Evolutionary conservation across 2,888 invertebrate species (phyloP).

Genomic region (Acleris emargana): DNA sequence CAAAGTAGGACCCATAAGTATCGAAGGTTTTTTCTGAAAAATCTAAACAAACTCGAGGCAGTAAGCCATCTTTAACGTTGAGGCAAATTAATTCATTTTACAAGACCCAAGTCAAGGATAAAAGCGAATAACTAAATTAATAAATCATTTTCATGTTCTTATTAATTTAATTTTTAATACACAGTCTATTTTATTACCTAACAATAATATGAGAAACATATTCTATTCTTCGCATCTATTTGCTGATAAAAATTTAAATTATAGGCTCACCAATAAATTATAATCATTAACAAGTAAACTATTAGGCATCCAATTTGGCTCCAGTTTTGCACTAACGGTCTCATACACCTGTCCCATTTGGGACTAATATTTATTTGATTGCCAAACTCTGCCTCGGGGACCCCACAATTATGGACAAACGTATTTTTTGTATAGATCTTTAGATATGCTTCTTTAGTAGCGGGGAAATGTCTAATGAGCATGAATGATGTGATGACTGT

Average conservation of each 20-base stretch:
- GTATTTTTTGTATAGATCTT: constrained; percentile 44
- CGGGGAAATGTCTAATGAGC: constrained; percentile 11
- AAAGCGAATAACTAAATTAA: too few species aligned
- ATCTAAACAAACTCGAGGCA: too few species aligned
- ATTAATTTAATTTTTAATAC: neutral
- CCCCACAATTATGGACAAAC: constrained; percentile 50
- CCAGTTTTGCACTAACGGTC: constrained; percentile 55
- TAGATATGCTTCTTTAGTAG: constrained; percentile 34
- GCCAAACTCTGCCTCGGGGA: constrained; percentile 61
- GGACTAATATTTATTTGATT: constrained; percentile 80
- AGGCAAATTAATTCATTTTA: too few species aligned
- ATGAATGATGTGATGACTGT: constrained; percentile 11
- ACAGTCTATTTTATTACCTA: neutral
- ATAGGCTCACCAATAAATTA: constrained; percentile 37
- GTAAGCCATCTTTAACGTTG: too few species aligned
- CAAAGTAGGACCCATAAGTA: too few species aligned
- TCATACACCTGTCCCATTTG: constrained; percentile 67
- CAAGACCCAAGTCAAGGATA: too few species aligned
- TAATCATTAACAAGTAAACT: constrained; percentile 49
- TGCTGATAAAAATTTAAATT: constrained; percentile 11
- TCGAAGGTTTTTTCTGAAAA: too few species aligned
- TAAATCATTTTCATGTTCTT: too few species aligned
- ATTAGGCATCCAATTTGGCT: constrained; percentile 41
- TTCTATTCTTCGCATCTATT: neutral
- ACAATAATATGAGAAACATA: neutral